A percentile compares a stretch with the other conserved stretches of the same genome.
Conservation (phyloP, 2,888 invertebrate genomes). For the Ophion costatus region DNA sequence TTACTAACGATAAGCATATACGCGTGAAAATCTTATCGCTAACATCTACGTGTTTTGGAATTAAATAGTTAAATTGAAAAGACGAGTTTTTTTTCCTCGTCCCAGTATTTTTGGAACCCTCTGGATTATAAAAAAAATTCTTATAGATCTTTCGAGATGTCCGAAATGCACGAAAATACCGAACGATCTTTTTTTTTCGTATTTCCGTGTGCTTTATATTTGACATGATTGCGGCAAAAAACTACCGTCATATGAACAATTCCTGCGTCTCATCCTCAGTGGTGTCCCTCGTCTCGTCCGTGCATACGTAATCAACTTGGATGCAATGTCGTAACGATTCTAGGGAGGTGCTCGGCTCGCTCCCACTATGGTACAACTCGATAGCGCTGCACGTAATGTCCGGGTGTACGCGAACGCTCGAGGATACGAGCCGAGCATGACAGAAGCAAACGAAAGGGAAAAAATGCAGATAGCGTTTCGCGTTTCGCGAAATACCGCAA, state of each 20-base stretch:
- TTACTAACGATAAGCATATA: not conserved
- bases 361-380: not conserved
- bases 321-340: not conserved
- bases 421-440: constrained; percentile 16
- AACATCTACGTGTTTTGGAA: not conserved
- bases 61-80: not conserved
- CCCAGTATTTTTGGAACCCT: not conserved
- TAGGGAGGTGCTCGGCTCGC: constrained; percentile 17
- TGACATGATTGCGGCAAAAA: too few relatives aligned
- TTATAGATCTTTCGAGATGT: not conserved
- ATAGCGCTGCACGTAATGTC: constrained; percentile 5
- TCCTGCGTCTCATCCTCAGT: too few relatives aligned
- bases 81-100: not conserved
- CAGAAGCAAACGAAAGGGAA: not conserved
- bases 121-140: not conserved
- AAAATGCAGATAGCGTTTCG: not conserved
- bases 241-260: too few relatives aligned
- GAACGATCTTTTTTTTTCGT: too few relatives aligned
- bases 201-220: too few relatives aligned
- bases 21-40: not conserved
- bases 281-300: not conserved
- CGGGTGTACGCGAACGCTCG: not conserved
- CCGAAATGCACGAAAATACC: not conserved
- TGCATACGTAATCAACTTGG: not conserved
- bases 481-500: not conserved